Evolutionary conservation across 2,888 invertebrate genomes (phyloP).

Genomic region (Mythimna pallens): DNA sequence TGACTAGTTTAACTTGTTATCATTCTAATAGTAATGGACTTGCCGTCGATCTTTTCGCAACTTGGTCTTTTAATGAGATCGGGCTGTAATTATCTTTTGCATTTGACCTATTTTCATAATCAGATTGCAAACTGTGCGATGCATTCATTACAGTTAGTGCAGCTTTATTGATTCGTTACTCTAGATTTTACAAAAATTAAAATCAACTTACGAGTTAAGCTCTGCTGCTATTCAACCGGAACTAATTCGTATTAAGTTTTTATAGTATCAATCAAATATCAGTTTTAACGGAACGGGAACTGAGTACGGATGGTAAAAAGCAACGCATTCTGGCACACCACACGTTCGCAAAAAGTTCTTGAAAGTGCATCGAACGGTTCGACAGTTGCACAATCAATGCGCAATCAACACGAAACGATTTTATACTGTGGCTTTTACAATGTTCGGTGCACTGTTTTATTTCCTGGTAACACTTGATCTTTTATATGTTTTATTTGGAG

Average conservation of each 20-base stretch:
- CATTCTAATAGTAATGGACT: constrained; percentile 20
- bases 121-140: neutral
- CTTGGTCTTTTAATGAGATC: neutral
- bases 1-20: constrained; percentile 38
- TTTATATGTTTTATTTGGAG: neutral
- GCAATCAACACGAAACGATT: constrained; percentile 63
- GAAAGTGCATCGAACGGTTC: constrained; percentile 61
- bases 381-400: constrained; percentile 67
- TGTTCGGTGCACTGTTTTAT: constrained; percentile 19
- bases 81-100: neutral
- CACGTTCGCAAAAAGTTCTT: constrained; percentile 62
- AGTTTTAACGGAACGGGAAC: constrained; percentile 57
- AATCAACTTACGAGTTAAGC: neutral
- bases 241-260: constrained; percentile 44
- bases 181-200: neutral
- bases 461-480: constrained; percentile 14
- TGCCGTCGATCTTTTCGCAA: constrained; percentile 4
- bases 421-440: constrained; percentile 50
- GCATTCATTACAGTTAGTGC: neutral
- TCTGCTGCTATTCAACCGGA: constrained; percentile 7
- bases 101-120: constrained; percentile 1
- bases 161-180: neutral
- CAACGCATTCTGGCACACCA: constrained; percentile 55
- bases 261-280: constrained; percentile 65
- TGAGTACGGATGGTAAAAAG: constrained; percentile 64